Base-by-base conservation (phyloP, 2,113 vertebrate species). In the Platysternon megacephalum region DNA sequence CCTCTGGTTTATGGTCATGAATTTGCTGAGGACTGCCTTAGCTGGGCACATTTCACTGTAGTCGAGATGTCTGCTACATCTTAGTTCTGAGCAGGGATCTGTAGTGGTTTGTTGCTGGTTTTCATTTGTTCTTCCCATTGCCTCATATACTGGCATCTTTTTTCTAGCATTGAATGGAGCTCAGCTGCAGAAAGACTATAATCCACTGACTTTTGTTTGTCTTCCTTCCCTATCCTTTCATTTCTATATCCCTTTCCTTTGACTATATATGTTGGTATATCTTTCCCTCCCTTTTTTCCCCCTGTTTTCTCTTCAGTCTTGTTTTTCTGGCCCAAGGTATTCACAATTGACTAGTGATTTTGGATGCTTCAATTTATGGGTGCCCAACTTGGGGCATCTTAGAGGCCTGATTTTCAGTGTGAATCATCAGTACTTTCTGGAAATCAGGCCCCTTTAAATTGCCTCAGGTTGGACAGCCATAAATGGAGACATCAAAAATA, bases 21-120 rank as follows among this genome's bases (percentile, higher is more conserved):
- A 32, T 90, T 94, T 85, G 12, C 32, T 84, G 26, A 84, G 52
- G 90, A 93, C 19, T 89, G 12, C 49, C 28, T 79, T 58, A 51
- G 6, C 6, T 76, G 16, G 74, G 5, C 7, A 53, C 11, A 3
- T 7, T 3, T 56, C 89, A 85, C 35, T 74, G 22, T 2, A 3
- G 61, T 79, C 72, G 76, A 87, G n/a, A 93, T 89, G 13, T 11
- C 42, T 82, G 49, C 19, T 46, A 84, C 21, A 87, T 4, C 24
- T 84, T 4, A 87, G 42, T 74, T 82, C 83, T 79, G 12, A 56
- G n/a, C 5, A 24, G 13, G 68, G 29, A 11, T 79, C 68, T 78
- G 24, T 13, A 72, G 22, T 46, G 87, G 53, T 76, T 76, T 11
- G 22, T 44, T 44, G 39, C 85, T 22, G 24, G 92, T 16, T 5